phyloP scores from a whole-genome alignment of 2,888 invertebrate genomes.

The Arctia plantaginis region DNA sequence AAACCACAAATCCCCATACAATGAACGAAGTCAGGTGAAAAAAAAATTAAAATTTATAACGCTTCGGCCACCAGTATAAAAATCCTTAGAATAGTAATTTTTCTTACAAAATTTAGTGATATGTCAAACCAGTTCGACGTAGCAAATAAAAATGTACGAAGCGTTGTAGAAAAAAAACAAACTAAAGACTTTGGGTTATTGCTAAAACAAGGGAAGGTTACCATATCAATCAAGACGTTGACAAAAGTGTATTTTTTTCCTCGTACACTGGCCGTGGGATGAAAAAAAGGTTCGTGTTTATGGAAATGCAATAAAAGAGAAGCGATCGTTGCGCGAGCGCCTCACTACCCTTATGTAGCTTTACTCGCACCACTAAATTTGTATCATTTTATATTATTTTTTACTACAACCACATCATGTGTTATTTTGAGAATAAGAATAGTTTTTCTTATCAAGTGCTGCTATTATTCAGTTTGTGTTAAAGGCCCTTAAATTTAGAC shows the following conservation, averaged over 20 bases:
- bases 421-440: too few species aligned
- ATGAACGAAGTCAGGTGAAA: slow-evolving; percentile 71
- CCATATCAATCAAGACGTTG: slow-evolving; percentile 85
- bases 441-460: too few species aligned
- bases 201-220: slow-evolving; percentile 86
- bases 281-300: slow-evolving; percentile 82
- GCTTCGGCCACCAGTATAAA: slow-evolving; percentile 80
- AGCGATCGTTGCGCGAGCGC: slow-evolving; percentile 62
- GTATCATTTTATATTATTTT: slow-evolving; percentile 20
- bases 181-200: slow-evolving; percentile 76
- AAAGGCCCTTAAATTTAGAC: too few species aligned
- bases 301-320: slow-evolving; percentile 79
- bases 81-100: slow-evolving; percentile 82
- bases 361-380: slow-evolving; percentile 36
- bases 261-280: slow-evolving; percentile 68
- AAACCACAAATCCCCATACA: slow-evolving; percentile 76
- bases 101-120: slow-evolving; percentile 86
- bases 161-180: slow-evolving; percentile 70
- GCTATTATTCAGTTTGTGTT: too few species aligned
- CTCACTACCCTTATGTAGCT: slow-evolving; percentile 49
- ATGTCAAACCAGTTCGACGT: slow-evolving; percentile 84
- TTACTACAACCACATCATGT: too few species aligned
- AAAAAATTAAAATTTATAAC: slow-evolving; percentile 83
- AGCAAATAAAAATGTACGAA: slow-evolving; percentile 84
- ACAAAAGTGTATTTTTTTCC: slow-evolving; percentile 81